phyloP scores from a whole-genome alignment of 1,140 invertebrate species.

The Hylaeus volcanicus region DNA sequence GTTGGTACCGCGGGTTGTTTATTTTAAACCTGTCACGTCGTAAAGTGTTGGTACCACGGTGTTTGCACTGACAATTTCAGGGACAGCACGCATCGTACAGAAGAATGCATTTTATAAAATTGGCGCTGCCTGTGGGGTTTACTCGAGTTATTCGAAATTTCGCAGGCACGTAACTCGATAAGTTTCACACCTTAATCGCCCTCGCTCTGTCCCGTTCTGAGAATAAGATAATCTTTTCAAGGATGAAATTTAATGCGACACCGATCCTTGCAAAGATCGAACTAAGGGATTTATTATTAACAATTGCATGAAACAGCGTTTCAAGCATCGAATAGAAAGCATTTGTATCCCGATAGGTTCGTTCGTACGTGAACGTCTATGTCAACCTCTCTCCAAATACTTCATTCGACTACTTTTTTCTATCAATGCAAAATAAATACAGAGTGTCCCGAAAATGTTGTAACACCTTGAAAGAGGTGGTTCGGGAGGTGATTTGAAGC shows the following conservation, averaged over 20 bases:
- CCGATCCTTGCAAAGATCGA: not conserved
- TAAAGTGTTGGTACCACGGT: not conserved
- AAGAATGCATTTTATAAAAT: conserved; percentile 69
- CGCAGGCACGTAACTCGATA: conserved; percentile 70
- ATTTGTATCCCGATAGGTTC: not conserved
- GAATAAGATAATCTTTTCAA: not conserved
- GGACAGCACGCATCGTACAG: conserved; percentile 12
- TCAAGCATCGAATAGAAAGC: too few relatives aligned
- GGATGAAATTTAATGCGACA: not conserved
- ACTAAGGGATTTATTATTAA: not conserved
- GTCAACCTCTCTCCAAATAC: too few relatives aligned
- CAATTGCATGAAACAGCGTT: not conserved
- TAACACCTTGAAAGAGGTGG: too few relatives aligned
- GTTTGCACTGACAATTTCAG: conserved; percentile 42
- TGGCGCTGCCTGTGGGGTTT: conserved; percentile 55
- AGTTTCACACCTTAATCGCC: not conserved
- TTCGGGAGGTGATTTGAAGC: too few relatives aligned
- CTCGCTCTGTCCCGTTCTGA: not conserved
- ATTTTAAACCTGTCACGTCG: not conserved
- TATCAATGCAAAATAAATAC: too few relatives aligned
- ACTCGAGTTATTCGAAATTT: conserved; percentile 62
- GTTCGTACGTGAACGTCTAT: not conserved
- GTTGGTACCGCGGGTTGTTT: too few relatives aligned
- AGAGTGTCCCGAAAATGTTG: too few relatives aligned
- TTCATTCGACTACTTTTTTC: too few relatives aligned